These are phyloP conservation scores for Leptarthrus brevirostris DNA, from an alignment of 2,888 invertebrate genomes.

Conservation along the genomic window DNA sequence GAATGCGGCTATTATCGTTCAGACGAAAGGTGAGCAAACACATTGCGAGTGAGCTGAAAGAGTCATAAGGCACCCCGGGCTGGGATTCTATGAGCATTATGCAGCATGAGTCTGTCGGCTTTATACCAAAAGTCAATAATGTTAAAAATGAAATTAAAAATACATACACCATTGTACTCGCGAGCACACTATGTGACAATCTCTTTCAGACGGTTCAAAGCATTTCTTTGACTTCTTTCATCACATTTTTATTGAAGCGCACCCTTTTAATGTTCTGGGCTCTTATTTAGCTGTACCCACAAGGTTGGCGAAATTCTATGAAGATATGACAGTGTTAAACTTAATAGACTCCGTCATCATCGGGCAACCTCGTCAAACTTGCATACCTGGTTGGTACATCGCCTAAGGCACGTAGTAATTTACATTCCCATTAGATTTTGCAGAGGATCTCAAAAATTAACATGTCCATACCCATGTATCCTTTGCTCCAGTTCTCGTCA, in stretches of 20 bases:
- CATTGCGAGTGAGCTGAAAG: slow-evolving; percentile 25
- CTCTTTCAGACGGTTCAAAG: slow-evolving; percentile 21
- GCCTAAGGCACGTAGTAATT: neutral
- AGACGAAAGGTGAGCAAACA: slow-evolving; percentile 37
- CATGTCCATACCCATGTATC: neutral
- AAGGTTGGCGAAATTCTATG: neutral
- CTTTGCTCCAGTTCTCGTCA: neutral
- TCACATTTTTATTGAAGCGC: neutral
- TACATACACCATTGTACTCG: slow-evolving; percentile 18
- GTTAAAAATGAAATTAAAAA: slow-evolving; percentile 42
- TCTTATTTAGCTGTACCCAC: neutral
- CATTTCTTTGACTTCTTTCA: slow-evolving; percentile 28
- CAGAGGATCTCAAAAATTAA: slow-evolving; percentile 32
- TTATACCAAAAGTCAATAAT: slow-evolving; percentile 17
- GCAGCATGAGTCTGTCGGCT: neutral
- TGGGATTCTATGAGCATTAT: neutral
- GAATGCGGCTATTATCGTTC: slow-evolving; percentile 29
- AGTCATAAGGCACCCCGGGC: neutral
- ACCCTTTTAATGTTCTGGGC: slow-evolving; percentile 3
- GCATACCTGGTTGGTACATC: neutral
- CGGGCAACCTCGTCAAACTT: neutral
- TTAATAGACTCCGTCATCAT: neutral
- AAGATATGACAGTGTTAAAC: neutral
- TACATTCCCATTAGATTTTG: neutral
- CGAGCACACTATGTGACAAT: slow-evolving; percentile 10